phyloP scores from a whole-genome alignment of 2,888 invertebrate genomes.

The Chaitophorus viminalis region DNA sequence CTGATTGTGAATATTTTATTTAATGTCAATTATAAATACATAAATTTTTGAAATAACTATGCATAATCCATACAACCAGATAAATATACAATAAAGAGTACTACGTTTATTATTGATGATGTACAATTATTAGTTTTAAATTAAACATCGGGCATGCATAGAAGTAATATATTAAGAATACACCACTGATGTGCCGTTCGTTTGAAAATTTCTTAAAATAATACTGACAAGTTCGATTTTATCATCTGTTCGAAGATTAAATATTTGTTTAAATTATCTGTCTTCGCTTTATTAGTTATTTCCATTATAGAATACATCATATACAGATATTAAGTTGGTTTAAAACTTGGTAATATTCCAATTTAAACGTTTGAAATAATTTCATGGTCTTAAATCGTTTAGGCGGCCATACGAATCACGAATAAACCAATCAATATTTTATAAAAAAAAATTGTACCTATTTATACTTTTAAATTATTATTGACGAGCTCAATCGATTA shows the following conservation, averaged over 20 bases:
- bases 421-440: not conserved
- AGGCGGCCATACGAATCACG: not conserved
- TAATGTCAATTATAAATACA: not conserved
- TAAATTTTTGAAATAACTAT: not conserved
- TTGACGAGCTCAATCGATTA: slow-evolving; percentile 10
- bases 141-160: not conserved
- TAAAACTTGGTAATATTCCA: slow-evolving; percentile 24
- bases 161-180: not conserved
- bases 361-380: slow-evolving; percentile 2
- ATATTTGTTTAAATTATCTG: slow-evolving; percentile 19
- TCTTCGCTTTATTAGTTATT: slow-evolving; percentile 1
- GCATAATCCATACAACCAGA: not conserved
- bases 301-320: not conserved
- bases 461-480: not conserved
- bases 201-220: not conserved
- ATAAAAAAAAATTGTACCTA: not conserved
- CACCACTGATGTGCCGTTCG: not conserved
- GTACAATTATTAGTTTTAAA: not conserved
- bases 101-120: not conserved
- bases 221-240: not conserved
- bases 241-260: not conserved
- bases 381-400: not conserved
- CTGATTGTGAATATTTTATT: not conserved
- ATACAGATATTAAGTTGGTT: not conserved
- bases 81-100: not conserved